Evolutionary conservation across 1,140 invertebrate species (phyloP).

Genomic region (Zaprionus nigranus): DNA sequence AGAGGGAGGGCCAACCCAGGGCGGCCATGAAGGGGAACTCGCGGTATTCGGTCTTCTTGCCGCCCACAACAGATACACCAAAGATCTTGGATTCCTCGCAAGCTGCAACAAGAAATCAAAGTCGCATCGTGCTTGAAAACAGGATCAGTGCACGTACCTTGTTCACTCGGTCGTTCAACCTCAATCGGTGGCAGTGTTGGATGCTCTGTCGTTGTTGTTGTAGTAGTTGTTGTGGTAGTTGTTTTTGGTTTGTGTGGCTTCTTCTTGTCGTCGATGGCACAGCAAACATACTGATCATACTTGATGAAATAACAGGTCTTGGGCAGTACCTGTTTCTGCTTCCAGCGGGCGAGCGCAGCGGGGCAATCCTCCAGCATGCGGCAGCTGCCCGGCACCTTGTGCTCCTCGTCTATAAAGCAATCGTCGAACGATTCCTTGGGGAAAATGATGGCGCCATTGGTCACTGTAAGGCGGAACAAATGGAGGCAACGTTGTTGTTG

Average conservation of each 20-base stretch:
- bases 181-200: conserved; percentile 15
- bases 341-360: conserved; percentile 55
- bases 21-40: conserved; percentile 86
- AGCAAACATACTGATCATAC: conserved; percentile 77
- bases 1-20: conserved; percentile 73
- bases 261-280: conserved; percentile 30
- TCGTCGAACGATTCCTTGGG: conserved; percentile 72
- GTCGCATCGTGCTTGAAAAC: not conserved
- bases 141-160: conserved; percentile 39
- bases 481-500: not conserved
- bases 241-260: conserved; percentile 7
- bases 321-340: conserved; percentile 44
- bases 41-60: conserved; percentile 71
- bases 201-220: not conserved
- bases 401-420: conserved; percentile 57
- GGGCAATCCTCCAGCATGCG: conserved; percentile 65
- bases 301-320: conserved; percentile 79
- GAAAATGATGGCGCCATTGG: conserved; percentile 58
- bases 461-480: conserved; percentile 32
- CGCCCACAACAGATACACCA: conserved; percentile 74
- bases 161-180: conserved; percentile 42
- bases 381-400: conserved; percentile 48
- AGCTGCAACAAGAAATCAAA: conserved; percentile 24
- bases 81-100: conserved; percentile 46
- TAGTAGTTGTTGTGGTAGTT: conserved; percentile 9